These are phyloP conservation scores for Melanotus villosus DNA, from an alignment of 2,888 invertebrate genomes.

Conservation along the genomic window DNA sequence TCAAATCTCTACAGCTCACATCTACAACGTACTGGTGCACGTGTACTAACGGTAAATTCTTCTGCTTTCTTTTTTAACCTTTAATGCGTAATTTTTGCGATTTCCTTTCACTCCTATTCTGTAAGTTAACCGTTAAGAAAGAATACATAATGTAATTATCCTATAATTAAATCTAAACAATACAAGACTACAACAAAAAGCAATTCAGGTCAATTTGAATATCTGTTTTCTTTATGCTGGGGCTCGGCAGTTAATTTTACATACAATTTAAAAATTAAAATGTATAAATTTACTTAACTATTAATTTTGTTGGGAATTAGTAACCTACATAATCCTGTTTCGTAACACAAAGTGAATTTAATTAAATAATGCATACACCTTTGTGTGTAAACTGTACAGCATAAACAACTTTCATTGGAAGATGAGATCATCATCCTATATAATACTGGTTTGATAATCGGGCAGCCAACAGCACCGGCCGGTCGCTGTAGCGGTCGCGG, in stretches of 20 bases:
- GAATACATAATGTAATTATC: too few species aligned
- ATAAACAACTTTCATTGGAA: conserved; percentile 59
- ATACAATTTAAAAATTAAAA: not conserved
- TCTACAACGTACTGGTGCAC: too few species aligned
- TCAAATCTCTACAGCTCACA: too few species aligned
- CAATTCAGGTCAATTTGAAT: conserved; percentile 3
- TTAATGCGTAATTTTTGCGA: too few species aligned
- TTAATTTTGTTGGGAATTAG: not conserved
- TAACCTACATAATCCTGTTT: conserved; percentile 15
- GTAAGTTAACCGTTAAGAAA: too few species aligned
- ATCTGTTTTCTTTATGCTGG: too few species aligned
- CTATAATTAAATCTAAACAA: not conserved
- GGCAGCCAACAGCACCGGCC: conserved; percentile 18
- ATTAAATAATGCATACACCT: conserved; percentile 47
- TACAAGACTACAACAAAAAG: not conserved
- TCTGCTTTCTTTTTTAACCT: too few species aligned
- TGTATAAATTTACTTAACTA: conserved; percentile 1
- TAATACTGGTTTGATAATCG: conserved; percentile 58
- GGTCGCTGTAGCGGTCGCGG: conserved; percentile 3
- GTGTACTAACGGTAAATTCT: too few species aligned
- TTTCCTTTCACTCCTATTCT: conserved; percentile 1
- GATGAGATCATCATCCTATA: conserved; percentile 63
- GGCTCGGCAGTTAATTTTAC: not conserved
- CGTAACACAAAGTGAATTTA: not conserved
- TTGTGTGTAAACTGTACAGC: conserved; percentile 52